A percentile compares a stretch with the other conserved stretches of the same genome.
Conservation (phyloP, 2,888 invertebrate genomes). For the Lasius platythorax region DNA sequence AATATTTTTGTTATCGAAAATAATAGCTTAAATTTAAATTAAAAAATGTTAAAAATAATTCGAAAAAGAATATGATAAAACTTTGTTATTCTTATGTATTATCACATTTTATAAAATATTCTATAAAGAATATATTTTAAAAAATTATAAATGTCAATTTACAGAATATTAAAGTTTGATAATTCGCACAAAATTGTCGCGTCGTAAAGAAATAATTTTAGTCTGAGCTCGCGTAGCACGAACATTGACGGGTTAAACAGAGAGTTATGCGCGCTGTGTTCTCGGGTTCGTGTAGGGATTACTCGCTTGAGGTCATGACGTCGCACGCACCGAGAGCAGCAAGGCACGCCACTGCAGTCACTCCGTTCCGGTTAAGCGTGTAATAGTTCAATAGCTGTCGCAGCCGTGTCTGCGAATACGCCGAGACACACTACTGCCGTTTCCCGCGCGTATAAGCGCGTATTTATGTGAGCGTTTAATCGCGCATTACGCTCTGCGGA, state of each 20-base stretch:
- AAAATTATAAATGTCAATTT: not conserved
- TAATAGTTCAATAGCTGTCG: constrained; percentile 84
- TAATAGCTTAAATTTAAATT: not conserved
- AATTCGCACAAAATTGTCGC: not conserved
- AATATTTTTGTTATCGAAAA: not conserved
- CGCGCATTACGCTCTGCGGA: constrained; percentile 41
- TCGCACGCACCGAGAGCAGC: constrained; percentile 66
- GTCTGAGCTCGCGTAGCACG: constrained; percentile 17
- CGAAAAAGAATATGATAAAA: not conserved
- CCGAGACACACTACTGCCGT: constrained; percentile 60
- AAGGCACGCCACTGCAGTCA: constrained; percentile 78
- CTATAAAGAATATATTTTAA: not conserved
- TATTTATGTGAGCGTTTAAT: constrained; percentile 64
- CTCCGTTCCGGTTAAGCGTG: constrained; percentile 82
- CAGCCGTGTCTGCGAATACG: constrained; percentile 70
- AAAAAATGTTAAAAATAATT: not conserved
- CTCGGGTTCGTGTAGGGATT: constrained; percentile 71
- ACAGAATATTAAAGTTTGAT: not conserved
- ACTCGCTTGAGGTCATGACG: constrained; percentile 73
- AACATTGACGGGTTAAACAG: constrained; percentile 49
- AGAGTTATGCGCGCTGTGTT: constrained; percentile 48
- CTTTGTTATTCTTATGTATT: not conserved
- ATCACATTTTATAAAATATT: not conserved
- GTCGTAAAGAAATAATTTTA: not conserved
- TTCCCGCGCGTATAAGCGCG: constrained; percentile 62